A percentile compares a stretch with the other conserved stretches of the same genome.
phyloP scores from a whole-genome alignment of 2,888 invertebrate species.

The Temnothorax ravouxi region DNA sequence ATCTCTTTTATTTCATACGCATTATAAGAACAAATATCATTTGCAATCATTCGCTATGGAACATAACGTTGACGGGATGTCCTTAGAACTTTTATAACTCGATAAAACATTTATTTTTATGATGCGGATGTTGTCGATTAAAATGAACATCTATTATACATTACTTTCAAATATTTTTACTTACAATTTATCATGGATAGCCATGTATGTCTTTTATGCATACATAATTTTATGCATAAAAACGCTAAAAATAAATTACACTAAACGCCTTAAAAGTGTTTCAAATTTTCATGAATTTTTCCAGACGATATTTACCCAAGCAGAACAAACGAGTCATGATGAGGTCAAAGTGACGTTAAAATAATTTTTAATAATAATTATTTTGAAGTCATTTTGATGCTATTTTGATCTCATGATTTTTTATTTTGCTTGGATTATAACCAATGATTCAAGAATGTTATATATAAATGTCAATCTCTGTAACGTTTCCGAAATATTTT shows the following conservation, averaged over 20 bases:
- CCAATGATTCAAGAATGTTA: neutral
- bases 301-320: too few relatives aligned
- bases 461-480: neutral
- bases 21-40: neutral
- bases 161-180: neutral
- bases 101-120: neutral
- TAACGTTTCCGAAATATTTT: neutral
- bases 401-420: neutral
- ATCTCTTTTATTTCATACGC: neutral
- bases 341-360: neutral
- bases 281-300: neutral
- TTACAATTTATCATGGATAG: neutral
- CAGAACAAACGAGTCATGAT: neutral
- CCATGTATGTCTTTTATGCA: neutral
- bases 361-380: neutral
- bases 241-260: neutral
- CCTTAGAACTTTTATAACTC: neutral
- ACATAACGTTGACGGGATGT: neutral
- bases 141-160: neutral
- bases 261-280: neutral
- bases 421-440: neutral
- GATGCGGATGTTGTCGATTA: neutral
- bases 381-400: neutral
- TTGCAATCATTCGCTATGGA: neutral
- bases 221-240: neutral